These are phyloP conservation scores for Meta bourneti DNA, from an alignment of 2,888 invertebrate species.

Conservation along the genomic window DNA sequence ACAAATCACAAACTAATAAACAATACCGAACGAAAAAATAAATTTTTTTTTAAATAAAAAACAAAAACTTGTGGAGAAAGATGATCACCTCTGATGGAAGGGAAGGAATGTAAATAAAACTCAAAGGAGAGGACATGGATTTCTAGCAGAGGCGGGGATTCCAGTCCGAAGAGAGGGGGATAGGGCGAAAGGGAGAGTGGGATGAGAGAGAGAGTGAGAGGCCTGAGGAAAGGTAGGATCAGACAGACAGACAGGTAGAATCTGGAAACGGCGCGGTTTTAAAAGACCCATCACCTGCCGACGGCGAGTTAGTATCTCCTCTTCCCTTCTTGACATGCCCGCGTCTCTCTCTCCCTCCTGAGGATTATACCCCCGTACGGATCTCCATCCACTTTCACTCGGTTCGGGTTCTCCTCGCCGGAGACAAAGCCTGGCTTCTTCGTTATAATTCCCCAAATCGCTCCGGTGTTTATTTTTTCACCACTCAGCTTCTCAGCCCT, in stretches of 20 bases:
- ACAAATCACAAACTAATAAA: neutral
- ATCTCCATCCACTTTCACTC: conserved; percentile 48
- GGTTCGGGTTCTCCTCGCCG: conserved; percentile 42
- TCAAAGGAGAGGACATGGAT: neutral
- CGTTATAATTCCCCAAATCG: conserved; percentile 11
- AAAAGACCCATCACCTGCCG: conserved; percentile 71
- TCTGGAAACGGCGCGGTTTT: conserved; percentile 69
- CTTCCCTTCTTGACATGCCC: conserved; percentile 46
- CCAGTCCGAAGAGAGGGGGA: conserved; percentile 17
- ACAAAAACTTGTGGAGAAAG: conserved; percentile 1
- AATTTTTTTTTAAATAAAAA: neutral
- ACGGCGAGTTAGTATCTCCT: conserved; percentile 37
- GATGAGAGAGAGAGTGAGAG: conserved; percentile 39
- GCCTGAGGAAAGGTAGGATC: conserved; percentile 51
- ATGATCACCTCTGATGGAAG: neutral
- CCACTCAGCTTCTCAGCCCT: conserved; percentile 48
- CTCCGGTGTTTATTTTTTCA: conserved; percentile 24
- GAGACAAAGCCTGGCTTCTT: conserved; percentile 44
- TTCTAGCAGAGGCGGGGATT: neutral
- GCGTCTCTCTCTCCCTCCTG: conserved; percentile 19
- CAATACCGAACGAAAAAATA: conserved; percentile 37
- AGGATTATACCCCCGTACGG: conserved; percentile 22
- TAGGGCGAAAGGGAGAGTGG: conserved; percentile 63
- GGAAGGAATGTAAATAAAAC: no score
- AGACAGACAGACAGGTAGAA: conserved; percentile 63